Conservation (phyloP, 2,797 vertebrate genomes). For the Etheostoma perlongum region DNA sequence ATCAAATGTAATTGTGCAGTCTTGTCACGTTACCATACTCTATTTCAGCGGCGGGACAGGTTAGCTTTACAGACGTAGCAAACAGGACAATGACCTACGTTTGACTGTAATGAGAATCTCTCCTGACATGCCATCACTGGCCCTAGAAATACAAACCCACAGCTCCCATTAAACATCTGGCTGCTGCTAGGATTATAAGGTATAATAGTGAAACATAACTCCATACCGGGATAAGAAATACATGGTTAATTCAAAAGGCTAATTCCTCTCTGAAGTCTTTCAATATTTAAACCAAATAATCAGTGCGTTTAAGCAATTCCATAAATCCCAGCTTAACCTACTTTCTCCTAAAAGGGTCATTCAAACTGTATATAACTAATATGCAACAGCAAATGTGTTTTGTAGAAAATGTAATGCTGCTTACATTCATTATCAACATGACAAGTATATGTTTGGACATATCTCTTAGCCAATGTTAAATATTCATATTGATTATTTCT, state of each 20-base stretch:
- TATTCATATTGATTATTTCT: too few relatives aligned
- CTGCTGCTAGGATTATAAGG: background rate
- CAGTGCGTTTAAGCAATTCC: background rate
- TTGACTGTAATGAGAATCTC: background rate
- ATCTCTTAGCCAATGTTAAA: too few relatives aligned
- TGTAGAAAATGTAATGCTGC: background rate
- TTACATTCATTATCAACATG: background rate
- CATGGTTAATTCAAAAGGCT: background rate
- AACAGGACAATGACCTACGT: background rate
- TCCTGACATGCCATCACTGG: background rate
- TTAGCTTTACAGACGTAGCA: too few relatives aligned
- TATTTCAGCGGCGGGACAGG: too few relatives aligned
- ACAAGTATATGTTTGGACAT: too few relatives aligned
- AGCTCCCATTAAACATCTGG: background rate
- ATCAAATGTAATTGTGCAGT: too few relatives aligned
- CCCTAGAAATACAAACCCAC: background rate
- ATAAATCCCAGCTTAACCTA: background rate
- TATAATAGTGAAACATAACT: background rate
- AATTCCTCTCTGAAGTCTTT: background rate
- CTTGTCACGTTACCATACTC: background rate
- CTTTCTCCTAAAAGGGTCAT: background rate
- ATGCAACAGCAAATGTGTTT: conserved; percentile 1
- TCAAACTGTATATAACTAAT: background rate
- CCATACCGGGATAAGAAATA: background rate
- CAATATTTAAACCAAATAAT: conserved; percentile 3